Evolutionary conservation across 1,140 invertebrate genomes (phyloP).

Genomic region (Gryllus bimaculatus): DNA sequence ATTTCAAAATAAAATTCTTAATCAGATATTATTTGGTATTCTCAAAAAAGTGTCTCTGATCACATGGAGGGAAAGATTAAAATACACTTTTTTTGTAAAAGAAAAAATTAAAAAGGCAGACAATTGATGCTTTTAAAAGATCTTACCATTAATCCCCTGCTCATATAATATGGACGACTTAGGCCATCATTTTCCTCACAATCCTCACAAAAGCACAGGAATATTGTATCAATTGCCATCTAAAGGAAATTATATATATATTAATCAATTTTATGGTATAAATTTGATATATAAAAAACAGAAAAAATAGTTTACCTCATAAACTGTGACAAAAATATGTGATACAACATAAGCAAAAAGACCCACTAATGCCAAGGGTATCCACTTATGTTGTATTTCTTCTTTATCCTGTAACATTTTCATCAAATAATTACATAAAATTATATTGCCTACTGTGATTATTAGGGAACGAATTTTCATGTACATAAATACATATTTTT

Average conservation of each 20-base stretch:
- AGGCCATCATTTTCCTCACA: constrained; percentile 64
- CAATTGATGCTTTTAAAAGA: neutral
- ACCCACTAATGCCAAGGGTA: constrained; percentile 51
- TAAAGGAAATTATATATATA: constrained; percentile 28
- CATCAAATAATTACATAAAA: no score
- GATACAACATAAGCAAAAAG: constrained; percentile 63
- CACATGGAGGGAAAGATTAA: no score
- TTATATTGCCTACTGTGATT: no score
- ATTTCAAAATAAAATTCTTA: no score
- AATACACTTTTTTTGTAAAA: no score
- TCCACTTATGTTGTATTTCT: constrained; percentile 55
- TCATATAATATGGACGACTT: constrained; percentile 63
- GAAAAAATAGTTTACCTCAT: constrained; percentile 50
- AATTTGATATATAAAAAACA: neutral
- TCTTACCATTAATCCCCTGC: constrained; percentile 57
- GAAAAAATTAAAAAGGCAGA: no score
- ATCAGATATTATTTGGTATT: no score
- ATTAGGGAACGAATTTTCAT: no score
- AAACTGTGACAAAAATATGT: constrained; percentile 67
- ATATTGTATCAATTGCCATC: constrained; percentile 77
- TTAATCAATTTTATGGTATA: neutral
- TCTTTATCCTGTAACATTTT: constrained; percentile 39
- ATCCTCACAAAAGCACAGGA: constrained; percentile 77
- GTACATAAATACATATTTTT: no score
- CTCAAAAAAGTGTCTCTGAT: no score